Conservation (phyloP, 2,888 invertebrate genomes). For the Penaeus monodon region DNA sequence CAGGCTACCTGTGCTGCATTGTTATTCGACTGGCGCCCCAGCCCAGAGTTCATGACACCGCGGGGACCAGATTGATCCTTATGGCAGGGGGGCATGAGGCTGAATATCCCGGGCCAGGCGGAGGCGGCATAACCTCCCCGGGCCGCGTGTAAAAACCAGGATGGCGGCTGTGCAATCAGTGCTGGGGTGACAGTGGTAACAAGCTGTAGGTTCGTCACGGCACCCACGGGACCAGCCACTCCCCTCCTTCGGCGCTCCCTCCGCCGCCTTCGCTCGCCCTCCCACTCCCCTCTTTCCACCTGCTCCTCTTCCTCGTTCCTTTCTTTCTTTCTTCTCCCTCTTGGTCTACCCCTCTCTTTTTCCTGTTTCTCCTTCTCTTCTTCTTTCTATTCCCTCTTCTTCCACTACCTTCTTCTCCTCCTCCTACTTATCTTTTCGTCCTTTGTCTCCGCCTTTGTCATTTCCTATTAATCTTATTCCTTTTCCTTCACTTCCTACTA, state of each 20-base stretch:
- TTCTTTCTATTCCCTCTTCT: neutral
- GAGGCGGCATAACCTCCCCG: constrained; percentile 14
- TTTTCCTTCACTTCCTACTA: neutral
- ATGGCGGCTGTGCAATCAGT: constrained; percentile 49
- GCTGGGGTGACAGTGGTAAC: constrained; percentile 53
- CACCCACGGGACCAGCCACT: constrained; percentile 26
- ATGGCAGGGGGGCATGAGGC: neutral
- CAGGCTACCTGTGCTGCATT: constrained; percentile 47
- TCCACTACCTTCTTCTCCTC: neutral
- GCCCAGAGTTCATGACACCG: constrained; percentile 17
- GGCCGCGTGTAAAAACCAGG: constrained; percentile 45
- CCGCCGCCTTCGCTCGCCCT: neutral
- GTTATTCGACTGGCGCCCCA: constrained; percentile 45
- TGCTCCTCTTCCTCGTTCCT: neutral
- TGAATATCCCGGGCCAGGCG: constrained; percentile 11
- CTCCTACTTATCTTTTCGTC: neutral
- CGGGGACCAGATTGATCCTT: constrained; percentile 9
- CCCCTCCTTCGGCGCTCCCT: neutral
- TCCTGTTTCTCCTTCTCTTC: neutral
- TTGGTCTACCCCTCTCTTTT: neutral
- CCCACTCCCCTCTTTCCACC: neutral
- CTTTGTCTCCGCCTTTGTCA: neutral
- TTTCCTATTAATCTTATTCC: neutral
- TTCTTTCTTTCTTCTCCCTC: neutral
- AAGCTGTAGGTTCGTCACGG: constrained; percentile 52